Conservation (phyloP, 2,888 invertebrate genomes). For the Tinea pellionella region DNA sequence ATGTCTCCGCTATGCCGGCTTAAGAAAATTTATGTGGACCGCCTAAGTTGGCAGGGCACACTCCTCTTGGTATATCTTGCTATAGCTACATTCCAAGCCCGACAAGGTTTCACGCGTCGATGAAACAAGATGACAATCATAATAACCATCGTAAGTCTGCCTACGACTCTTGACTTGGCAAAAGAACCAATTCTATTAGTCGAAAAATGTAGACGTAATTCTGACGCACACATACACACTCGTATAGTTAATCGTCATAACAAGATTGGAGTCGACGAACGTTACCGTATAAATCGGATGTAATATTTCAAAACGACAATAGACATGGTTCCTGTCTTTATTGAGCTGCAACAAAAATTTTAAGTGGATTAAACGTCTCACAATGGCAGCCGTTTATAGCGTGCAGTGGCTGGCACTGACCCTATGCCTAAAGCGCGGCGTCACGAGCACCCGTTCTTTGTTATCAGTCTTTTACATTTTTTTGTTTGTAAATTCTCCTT, state of each 20-base stretch:
- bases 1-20: too few relatives aligned
- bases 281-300: slow-evolving; percentile 29
- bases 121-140: too few relatives aligned
- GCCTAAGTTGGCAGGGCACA: too few relatives aligned
- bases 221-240: not conserved
- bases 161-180: too few relatives aligned
- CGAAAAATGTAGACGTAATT: not conserved
- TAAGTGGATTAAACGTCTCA: slow-evolving; percentile 59
- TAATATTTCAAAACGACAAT: slow-evolving; percentile 41
- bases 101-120: too few relatives aligned
- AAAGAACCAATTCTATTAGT: not conserved
- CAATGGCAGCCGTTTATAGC: slow-evolving; percentile 46
- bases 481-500: slow-evolving; percentile 25
- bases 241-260: not conserved
- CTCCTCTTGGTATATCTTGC: too few relatives aligned
- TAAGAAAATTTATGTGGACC: too few relatives aligned
- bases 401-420: slow-evolving; percentile 35
- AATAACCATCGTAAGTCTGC: too few relatives aligned
- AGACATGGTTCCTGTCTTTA: slow-evolving; percentile 21
- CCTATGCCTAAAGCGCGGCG: slow-evolving; percentile 25
- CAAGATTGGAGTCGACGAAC: not conserved
- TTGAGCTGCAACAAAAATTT: slow-evolving; percentile 40
- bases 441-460: slow-evolving; percentile 36
- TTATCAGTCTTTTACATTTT: slow-evolving; percentile 35
- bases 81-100: too few relatives aligned